These are phyloP conservation scores for Tachycineta bicolor DNA, from an alignment of 2,113 vertebrate species.

Conservation along the genomic window DNA sequence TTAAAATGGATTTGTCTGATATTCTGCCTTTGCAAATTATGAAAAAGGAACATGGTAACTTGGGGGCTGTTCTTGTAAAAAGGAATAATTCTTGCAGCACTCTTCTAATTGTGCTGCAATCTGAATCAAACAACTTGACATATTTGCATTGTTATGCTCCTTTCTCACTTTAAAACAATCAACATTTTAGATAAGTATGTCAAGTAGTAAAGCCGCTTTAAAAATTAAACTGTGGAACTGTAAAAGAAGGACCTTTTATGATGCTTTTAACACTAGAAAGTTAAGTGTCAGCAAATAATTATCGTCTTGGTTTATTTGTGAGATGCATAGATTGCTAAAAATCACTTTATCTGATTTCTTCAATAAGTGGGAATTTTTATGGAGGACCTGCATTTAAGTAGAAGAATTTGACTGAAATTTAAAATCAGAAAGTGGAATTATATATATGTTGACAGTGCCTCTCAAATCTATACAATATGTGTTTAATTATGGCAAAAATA, in stretches of 20 bases:
- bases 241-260: background rate
- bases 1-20: background rate
- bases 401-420: background rate
- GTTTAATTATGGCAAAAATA: background rate
- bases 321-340: background rate
- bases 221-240: background rate
- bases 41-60: background rate
- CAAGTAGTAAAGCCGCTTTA: background rate
- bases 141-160: background rate
- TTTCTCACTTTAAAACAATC: background rate
- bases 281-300: background rate
- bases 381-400: background rate
- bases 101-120: background rate
- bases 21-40: background rate
- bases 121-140: background rate
- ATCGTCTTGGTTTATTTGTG: background rate
- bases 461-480: background rate
- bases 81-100: background rate
- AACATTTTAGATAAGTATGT: background rate
- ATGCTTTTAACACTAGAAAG: background rate
- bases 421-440: background rate
- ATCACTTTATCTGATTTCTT: background rate
- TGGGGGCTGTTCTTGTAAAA: background rate
- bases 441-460: background rate
- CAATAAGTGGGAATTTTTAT: background rate